Percentiles rank a stretch among this genome's conserved stretches.
phyloP scores from a whole-genome alignment of 2,888 invertebrate species.

The Diarsia mendica region DNA sequence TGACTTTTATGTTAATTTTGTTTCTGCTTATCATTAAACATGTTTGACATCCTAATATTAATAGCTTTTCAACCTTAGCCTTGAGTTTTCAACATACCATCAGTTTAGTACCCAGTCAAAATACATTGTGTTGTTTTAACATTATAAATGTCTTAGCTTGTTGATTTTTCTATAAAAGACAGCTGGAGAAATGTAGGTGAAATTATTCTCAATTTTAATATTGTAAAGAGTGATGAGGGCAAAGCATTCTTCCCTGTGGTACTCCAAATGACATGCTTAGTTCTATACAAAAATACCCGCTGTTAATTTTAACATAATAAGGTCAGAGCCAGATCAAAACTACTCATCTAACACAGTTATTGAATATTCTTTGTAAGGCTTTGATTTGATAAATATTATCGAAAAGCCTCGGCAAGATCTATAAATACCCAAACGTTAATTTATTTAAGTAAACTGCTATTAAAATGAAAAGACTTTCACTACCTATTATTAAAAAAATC shows the following conservation, averaged over 20 bases:
- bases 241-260: not conserved
- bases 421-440: not conserved
- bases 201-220: not conserved
- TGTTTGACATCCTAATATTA: no score
- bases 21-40: no score
- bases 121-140: no score
- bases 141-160: not conserved
- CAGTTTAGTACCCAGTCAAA: no score
- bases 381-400: not conserved
- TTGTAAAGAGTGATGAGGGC: not conserved
- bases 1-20: no score
- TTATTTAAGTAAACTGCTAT: not conserved
- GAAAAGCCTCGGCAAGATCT: not conserved
- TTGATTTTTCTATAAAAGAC: not conserved
- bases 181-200: not conserved
- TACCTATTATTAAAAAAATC: not conserved
- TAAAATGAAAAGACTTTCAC: not conserved
- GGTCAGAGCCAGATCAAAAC: not conserved
- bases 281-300: not conserved
- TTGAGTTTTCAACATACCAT: no score
- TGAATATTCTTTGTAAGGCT: no score
- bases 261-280: not conserved
- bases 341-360: not conserved
- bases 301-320: not conserved
- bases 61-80: no score